Percentiles rank a stretch among this genome's conserved stretches.
These are phyloP conservation scores for Suillia variegata DNA, from an alignment of 2,888 invertebrate species.

Conservation along the genomic window DNA sequence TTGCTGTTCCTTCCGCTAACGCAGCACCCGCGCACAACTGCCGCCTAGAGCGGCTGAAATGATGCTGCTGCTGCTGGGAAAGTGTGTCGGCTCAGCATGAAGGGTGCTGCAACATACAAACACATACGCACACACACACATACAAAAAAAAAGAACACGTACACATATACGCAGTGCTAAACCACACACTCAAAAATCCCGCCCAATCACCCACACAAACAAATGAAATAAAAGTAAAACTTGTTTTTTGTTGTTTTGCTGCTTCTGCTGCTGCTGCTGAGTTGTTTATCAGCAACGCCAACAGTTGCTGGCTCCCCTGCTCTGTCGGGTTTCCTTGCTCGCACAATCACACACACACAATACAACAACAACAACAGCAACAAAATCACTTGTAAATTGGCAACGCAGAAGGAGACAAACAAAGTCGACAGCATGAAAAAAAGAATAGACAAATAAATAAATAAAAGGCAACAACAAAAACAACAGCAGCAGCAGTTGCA, in stretches of 20 bases:
- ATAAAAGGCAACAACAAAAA: conserved; percentile 1
- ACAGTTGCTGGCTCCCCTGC: not conserved
- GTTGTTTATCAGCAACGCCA: conserved; percentile 10
- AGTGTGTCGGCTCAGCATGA: conserved; percentile 47
- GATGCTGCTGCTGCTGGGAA: conserved; percentile 35
- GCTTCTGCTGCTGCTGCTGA: conserved; percentile 3
- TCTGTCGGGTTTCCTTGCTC: not conserved
- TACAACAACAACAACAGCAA: not conserved
- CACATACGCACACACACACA: conserved; percentile 18
- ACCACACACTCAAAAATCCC: conserved; percentile 17
- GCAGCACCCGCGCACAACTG: too few species aligned
- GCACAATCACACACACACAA: too few species aligned
- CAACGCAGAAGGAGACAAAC: not conserved
- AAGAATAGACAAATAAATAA: too few species aligned
- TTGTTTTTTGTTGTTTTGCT: conserved; percentile 37
- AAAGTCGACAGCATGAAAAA: too few species aligned
- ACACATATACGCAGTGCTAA: too few species aligned
- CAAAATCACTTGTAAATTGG: not conserved
- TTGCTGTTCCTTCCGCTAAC: too few species aligned
- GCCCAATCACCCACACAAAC: not conserved
- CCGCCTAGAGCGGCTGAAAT: conserved; percentile 8
- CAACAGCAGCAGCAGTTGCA: conserved; percentile 24
- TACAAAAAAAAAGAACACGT: too few species aligned
- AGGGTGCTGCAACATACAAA: conserved; percentile 23
- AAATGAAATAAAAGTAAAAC: conserved; percentile 50